phyloP scores from a whole-genome alignment of 2,888 invertebrate genomes.

The Papilio gigon region DNA sequence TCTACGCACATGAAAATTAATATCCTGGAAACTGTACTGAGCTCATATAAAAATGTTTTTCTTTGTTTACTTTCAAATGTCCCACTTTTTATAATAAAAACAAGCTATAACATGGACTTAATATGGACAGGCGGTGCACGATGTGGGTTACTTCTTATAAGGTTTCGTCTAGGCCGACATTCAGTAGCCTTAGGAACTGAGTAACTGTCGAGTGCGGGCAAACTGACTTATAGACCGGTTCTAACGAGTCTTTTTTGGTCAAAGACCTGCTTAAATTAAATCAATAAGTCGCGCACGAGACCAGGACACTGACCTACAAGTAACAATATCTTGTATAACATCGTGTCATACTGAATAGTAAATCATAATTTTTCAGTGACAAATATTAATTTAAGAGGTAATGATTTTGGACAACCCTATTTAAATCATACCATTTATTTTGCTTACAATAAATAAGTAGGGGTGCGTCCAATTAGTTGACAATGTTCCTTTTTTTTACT shows the following conservation, averaged over 20 bases:
- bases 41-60: neutral
- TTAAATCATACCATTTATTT: neutral
- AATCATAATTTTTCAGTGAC: neutral
- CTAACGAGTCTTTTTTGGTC: neutral
- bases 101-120: conserved; percentile 10
- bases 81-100: conserved; percentile 25
- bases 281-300: neutral
- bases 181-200: conserved; percentile 15
- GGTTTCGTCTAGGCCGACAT: conserved; percentile 31
- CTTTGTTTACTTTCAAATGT: neutral
- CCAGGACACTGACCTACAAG: neutral
- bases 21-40: neutral
- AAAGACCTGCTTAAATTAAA: neutral
- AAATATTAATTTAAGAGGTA: neutral
- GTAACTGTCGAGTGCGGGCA: neutral
- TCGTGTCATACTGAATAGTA: neutral
- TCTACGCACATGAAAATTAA: too few species aligned
- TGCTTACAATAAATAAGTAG: conserved; percentile 1
- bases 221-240: conserved; percentile 8
- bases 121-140: conserved; percentile 18
- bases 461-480: conserved; percentile 1
- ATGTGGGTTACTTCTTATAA: conserved; percentile 25
- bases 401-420: neutral
- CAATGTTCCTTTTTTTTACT: neutral
- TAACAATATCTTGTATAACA: neutral